These are phyloP conservation scores for Aphelinus atriplicis DNA, from an alignment of 1,140 invertebrate species.

Conservation along the genomic window DNA sequence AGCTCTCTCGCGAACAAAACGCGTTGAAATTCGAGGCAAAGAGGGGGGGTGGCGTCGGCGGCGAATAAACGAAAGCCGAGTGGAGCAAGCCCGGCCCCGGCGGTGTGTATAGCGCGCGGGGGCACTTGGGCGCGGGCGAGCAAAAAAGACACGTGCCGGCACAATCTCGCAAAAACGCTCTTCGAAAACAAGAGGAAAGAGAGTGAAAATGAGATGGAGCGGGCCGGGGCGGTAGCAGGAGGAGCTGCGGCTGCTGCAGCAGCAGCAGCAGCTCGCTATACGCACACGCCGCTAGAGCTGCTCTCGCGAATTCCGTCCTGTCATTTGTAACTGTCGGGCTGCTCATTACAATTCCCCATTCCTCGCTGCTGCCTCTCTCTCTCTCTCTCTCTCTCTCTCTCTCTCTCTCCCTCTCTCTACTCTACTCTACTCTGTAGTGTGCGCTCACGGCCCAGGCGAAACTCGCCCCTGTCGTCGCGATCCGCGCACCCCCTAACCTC, in stretches of 20 bases:
- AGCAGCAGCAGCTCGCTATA: conserved; percentile 43
- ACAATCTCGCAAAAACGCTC: conserved; percentile 36
- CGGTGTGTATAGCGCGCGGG: too few relatives aligned
- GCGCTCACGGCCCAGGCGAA: conserved; percentile 13
- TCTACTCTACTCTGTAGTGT: conserved; percentile 24
- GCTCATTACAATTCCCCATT: conserved; percentile 69
- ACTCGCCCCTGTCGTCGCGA: conserved; percentile 31
- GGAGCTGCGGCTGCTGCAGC: conserved; percentile 5
- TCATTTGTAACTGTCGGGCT: conserved; percentile 68
- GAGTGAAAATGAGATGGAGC: conserved; percentile 37
- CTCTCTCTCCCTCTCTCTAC: conserved; percentile 20
- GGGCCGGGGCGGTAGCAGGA: not conserved
- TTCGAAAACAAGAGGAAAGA: conserved; percentile 31
- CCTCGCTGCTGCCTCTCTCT: conserved; percentile 51
- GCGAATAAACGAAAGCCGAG: conserved; percentile 10
- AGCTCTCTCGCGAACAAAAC: conserved; percentile 6
- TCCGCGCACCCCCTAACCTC: conserved; percentile 35
- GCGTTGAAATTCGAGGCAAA: conserved; percentile 8
- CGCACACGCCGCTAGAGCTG: conserved; percentile 39
- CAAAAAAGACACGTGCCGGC: conserved; percentile 12
- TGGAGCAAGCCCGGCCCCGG: not conserved
- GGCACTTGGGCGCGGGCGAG: conserved; percentile 8
- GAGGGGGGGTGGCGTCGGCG: not conserved
- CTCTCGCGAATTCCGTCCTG: conserved; percentile 67
- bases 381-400: conserved; percentile 42